Evolutionary conservation across 92 coral and sea anemone genomes (phyloP).

Genomic region (Epizoanthus rinbou): DNA sequence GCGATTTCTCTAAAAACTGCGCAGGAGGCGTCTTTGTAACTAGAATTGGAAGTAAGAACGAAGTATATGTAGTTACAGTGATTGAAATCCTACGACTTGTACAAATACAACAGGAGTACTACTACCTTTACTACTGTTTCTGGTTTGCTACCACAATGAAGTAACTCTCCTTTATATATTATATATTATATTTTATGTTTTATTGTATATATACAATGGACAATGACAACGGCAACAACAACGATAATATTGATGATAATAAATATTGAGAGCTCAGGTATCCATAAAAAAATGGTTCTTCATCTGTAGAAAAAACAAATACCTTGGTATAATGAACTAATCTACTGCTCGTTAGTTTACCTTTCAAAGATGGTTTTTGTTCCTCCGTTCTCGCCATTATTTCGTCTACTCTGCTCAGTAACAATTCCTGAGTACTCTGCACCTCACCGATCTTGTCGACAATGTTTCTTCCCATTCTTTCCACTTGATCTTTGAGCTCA

Average conservation of each 20-base stretch:
- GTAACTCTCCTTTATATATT: too few species aligned
- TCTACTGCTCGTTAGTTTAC: neutral
- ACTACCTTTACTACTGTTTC: neutral
- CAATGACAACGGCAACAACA: too few species aligned
- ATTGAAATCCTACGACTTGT: neutral
- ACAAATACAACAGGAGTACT: neutral
- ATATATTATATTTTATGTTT: too few species aligned
- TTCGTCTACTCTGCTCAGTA: neutral
- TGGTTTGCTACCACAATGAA: neutral
- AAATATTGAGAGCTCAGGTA: too few species aligned
- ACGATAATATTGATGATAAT: too few species aligned
- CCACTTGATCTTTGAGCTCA: conserved; percentile 2
- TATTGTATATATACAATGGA: too few species aligned
- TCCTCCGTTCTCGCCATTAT: neutral
- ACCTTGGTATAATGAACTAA: too few species aligned
- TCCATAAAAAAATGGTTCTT: too few species aligned
- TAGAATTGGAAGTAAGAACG: neutral
- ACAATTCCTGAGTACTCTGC: neutral
- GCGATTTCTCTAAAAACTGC: neutral
- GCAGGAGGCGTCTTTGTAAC: conserved; percentile 11
- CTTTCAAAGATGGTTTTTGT: neutral
- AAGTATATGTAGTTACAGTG: neutral
- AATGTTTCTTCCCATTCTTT: neutral
- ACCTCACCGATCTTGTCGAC: conserved; percentile 2
- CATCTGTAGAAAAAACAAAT: too few species aligned